Evolutionary conservation across 2,113 vertebrate species (phyloP).

Genomic region (Sitta europaea): DNA sequence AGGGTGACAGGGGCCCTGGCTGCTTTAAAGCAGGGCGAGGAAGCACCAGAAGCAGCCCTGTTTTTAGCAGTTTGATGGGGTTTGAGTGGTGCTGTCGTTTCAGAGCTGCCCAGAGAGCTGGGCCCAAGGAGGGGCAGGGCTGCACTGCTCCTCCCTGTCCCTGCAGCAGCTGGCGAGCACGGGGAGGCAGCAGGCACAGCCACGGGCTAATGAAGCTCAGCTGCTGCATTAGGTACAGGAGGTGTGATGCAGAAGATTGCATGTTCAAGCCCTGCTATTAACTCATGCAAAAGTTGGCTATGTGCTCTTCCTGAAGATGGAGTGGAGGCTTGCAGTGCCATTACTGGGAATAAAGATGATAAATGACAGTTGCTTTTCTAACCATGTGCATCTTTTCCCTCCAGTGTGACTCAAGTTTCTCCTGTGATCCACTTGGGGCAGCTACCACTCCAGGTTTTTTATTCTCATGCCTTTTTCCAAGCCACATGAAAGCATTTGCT

Average conservation of each 20-base stretch:
- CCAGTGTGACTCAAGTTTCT: neutral
- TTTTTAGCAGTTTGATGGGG: neutral
- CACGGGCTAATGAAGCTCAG: conserved; percentile 23
- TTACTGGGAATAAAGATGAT: conserved; percentile 22
- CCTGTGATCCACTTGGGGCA: neutral
- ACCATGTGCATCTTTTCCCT: neutral
- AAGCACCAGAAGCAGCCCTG: rapidly evolving
- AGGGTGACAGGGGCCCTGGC: neutral
- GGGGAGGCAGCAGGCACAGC: neutral
- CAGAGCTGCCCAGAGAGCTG: neutral
- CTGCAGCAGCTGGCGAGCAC: neutral
- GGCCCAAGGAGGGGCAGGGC: neutral
- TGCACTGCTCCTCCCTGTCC: no score
- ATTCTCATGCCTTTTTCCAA: neutral
- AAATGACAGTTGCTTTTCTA: conserved; percentile 15
- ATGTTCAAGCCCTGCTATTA: neutral
- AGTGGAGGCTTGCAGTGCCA: neutral
- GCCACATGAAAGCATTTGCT: neutral
- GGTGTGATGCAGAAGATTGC: neutral
- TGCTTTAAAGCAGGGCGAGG: neutral
- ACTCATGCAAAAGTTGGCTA: conserved; percentile 13
- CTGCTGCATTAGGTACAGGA: conserved; percentile 15
- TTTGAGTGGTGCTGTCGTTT: neutral
- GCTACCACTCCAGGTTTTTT: neutral
- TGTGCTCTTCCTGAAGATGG: neutral